Percentiles rank a stretch among this genome's conserved stretches.
These are phyloP conservation scores for Meiosimyza decipiens DNA, from an alignment of 2,888 invertebrate species.

Conservation along the genomic window DNA sequence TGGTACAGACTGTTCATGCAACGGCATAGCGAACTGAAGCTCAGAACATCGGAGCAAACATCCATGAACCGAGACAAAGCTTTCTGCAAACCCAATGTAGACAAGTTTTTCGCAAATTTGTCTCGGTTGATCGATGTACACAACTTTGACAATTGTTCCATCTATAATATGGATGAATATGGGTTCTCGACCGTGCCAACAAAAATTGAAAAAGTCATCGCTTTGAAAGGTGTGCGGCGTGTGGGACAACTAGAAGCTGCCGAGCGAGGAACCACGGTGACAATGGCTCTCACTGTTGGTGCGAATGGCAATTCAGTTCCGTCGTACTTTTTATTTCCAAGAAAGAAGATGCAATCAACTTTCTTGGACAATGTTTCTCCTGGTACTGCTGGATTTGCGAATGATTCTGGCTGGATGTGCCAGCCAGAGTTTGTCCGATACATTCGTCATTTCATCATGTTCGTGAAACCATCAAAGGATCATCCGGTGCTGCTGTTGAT, in stretches of 20 bases:
- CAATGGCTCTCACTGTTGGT: conserved; percentile 37
- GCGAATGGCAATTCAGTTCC: conserved; percentile 36
- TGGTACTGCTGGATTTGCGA: conserved; percentile 32
- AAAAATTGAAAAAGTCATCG: not conserved
- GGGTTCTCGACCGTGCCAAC: not conserved
- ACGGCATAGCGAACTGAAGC: not conserved
- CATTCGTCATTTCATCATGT: not conserved
- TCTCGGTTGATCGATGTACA: too few species aligned
- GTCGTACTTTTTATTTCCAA: conserved; percentile 42
- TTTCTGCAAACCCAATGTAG: too few species aligned
- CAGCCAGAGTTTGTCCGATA: not conserved
- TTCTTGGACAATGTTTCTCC: conserved; percentile 42
- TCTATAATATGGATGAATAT: not conserved
- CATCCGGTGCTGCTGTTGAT: not conserved
- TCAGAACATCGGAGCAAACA: conserved; percentile 5
- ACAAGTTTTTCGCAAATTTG: too few species aligned
- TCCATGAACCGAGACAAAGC: not conserved
- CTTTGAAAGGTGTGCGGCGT: not conserved
- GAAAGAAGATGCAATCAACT: conserved; percentile 36
- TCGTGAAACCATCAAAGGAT: not conserved
- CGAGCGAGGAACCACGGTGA: conserved; percentile 14
- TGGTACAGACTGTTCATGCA: not conserved
- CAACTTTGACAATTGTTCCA: too few species aligned
- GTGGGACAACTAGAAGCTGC: not conserved
- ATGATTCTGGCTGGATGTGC: conserved; percentile 6